These are phyloP conservation scores for Caenorhabditis inopinata DNA, from an alignment of 1,140 invertebrate species.

Conservation along the genomic window DNA sequence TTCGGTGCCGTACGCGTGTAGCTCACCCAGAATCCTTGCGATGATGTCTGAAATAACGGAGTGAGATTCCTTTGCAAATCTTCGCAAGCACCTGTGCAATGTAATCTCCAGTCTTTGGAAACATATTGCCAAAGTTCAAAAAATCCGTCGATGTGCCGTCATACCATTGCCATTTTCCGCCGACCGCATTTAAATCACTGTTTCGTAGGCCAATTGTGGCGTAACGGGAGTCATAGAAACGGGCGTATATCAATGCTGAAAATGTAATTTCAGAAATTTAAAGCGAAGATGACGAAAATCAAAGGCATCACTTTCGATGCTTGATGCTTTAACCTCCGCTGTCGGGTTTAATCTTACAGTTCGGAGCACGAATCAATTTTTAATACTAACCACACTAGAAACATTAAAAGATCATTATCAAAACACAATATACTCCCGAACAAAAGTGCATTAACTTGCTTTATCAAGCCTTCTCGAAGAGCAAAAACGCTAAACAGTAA, in stretches of 20 bases:
- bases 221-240: neutral
- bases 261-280: too few relatives aligned
- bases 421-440: too few relatives aligned
- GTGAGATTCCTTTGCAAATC: neutral
- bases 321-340: too few relatives aligned
- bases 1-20: neutral
- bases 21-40: slow-evolving; percentile 3
- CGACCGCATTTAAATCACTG: neutral
- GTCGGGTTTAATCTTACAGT: too few relatives aligned
- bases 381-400: too few relatives aligned
- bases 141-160: neutral
- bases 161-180: slow-evolving; percentile 18
- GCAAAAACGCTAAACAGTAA: too few relatives aligned
- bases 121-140: slow-evolving; percentile 4
- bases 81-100: neutral
- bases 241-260: neutral
- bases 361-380: too few relatives aligned
- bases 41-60: neutral
- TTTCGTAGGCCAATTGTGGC: neutral
- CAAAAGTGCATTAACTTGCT: too few relatives aligned
- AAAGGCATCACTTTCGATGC: too few relatives aligned
- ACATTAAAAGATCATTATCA: too few relatives aligned
- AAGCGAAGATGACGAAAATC: too few relatives aligned
- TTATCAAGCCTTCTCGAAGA: too few relatives aligned
- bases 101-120: slow-evolving; percentile 1